Evolutionary conservation across 2,888 invertebrate genomes (phyloP), one percentile per base, ranked within the genome.

Genomic region (Anoncus sp.): DNA sequence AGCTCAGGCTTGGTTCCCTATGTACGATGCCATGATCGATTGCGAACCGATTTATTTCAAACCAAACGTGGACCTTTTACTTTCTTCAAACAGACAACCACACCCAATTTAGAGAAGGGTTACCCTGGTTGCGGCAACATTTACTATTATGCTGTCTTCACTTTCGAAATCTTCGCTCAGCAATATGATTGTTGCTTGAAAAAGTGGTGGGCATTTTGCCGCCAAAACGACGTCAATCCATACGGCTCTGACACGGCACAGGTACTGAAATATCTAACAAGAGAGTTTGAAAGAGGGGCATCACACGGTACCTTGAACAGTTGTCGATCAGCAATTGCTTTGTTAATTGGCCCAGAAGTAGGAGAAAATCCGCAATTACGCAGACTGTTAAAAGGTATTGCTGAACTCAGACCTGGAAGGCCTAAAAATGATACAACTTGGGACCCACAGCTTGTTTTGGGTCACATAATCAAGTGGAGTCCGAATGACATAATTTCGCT

Each of bases 1-100:
- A 14, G 27, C 51, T 40, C 69, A 76, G 45, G 67, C 59, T 35
- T 77, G 72, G 77, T 80, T 77, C 24, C 69, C 75, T 16, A 16
- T 75, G 12, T 77, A 71, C 45, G 59, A 59, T 53, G 53, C 45
- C 10, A 66, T 72, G 67, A 43, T 80, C 12, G 75, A 51, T n/a
- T 53, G 57, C 20, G 60, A 74, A 60, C 73, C 67, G 10, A 57
- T 80, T 45, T 38, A 47, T 62, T 80, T 78, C 18, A 65, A 69
- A 31, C 73, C 78, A 18, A 38, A 72, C 38, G 38, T 27, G 45
- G 70, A 72, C 62, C 73, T 79, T 38, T 47, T 82, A 12, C 49
- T 45, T 27, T 78, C 79, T 66, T 47, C 71, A 49, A 59, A 67
- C 49, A 78, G 76, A 16, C 53, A 66, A 43, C 14, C 66, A 14